These are phyloP conservation scores for Syrista parreyssii DNA, from an alignment of 2,888 invertebrate genomes.

Conservation along the genomic window DNA sequence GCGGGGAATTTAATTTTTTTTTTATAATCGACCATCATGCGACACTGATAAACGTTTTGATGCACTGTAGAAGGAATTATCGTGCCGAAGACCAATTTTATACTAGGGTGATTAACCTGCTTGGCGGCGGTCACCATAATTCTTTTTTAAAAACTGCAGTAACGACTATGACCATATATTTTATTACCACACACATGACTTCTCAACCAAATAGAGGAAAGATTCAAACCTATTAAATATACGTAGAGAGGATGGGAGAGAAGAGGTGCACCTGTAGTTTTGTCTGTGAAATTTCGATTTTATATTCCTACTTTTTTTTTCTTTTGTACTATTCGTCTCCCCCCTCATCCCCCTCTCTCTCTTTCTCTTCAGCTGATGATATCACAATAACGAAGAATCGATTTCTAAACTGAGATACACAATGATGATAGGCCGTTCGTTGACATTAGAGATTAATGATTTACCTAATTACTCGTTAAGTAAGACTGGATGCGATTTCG, in stretches of 20 bases:
- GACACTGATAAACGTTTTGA: not conserved
- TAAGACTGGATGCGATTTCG: constrained; percentile 33
- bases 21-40: not conserved
- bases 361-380: not conserved
- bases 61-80: not conserved
- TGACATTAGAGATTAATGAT: constrained; percentile 30
- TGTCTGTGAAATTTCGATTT: constrained; percentile 12
- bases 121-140: constrained; percentile 11
- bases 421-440: constrained; percentile 20
- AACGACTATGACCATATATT: constrained; percentile 57
- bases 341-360: no score
- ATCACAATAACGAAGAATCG: not conserved
- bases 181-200: constrained; percentile 58
- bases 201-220: constrained; percentile 44
- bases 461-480: constrained; percentile 37
- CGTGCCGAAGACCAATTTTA: constrained; percentile 53
- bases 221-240: not conserved
- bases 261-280: constrained; percentile 9
- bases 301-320: constrained; percentile 7
- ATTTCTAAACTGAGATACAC: not conserved
- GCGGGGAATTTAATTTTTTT: not conserved
- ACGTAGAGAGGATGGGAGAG: not conserved
- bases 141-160: constrained; percentile 37
- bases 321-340: not conserved
- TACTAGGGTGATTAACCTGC: constrained; percentile 28